Base-by-base conservation (phyloP, 2,888 invertebrate genomes). In the Branchellion lobata region DNA sequence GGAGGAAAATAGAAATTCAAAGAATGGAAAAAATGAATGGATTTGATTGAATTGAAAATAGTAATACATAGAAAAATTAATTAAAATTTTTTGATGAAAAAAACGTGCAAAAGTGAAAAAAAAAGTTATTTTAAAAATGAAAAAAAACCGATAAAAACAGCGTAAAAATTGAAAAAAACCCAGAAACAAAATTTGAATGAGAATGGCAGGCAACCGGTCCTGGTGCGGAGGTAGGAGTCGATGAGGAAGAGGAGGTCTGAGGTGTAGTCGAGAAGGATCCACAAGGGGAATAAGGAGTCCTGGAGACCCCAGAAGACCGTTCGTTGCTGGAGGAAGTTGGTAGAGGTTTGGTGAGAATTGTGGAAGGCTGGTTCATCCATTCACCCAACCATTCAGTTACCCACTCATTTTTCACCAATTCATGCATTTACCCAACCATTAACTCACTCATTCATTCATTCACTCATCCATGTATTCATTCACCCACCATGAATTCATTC, bases 271-370 rank as follows among this genome's bases (percentile, higher is more conserved):
- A 95, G 87, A 31, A 91, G 89, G 87, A 92, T 92, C 96, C 96
- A 96, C 5, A 92, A 85, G 21, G 89, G 88, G n/a, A 91, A 47
- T 27, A 51, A 85, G 34, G 57, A 5, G 1, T 81, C 27, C 89
- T 92, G 94, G 84, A 96, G 90, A 86, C 96, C 93, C 93, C 93
- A 93, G 89, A 96, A 97, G 3, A 95, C 94, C 0, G 93, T 92
- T 79, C 96, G 91, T 21, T 94, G 94, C 84, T 96, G 91, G 82
- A 96, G 18, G n/a, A n/a, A n/a, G n/a, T n/a, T n/a, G n/a, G n/a
- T n/a, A n/a, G n/a, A n/a, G n/a, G n/a, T 93, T 87, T 96, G 93
- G 78, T 95, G 90, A 84, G 94, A 89, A 88, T 97, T 97, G 90
- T 97, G 97, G 78, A 95, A 90, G 82, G 95, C 93, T 51, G 95